Base-by-base conservation (phyloP, 2,888 invertebrate species). In the Dugesia japonica region DNA sequence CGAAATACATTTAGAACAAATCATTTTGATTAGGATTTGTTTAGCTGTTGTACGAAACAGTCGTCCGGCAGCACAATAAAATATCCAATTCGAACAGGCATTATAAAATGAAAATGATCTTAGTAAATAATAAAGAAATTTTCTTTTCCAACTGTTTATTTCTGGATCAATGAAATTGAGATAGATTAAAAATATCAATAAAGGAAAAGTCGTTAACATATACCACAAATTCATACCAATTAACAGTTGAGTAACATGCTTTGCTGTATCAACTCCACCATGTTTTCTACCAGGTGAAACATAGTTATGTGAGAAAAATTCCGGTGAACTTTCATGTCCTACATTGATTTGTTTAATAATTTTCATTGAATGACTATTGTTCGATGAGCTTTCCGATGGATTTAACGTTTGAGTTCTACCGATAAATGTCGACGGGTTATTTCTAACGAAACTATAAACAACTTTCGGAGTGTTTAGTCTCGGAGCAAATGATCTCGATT, bases 141-240 rank as follows among this genome's bases (percentile, higher is more conserved):
- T 77, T 26, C 77, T 73, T 28, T 56, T 23, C 28, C 28, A 28
- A 23, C 33, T 42, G 71, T 31, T 42, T 23, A 77, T 77, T 1
- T 77, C 23, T 28, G 78, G 33, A 56, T 78, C 28, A 31, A 76
- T 75, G 26, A 76, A 76, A 71, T 77, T 77, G 28, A 77, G 13
- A 23, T 78, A 27, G n/a, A 77, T 77, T 71, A 77, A 28, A 56
- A 78, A 77, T n/a, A 77, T 77, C 20, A 77, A 77, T 9, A 77
- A 33, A 1, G 77, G 77, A 27, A 78, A 77, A 0, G 77, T 77
- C 26, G 77, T 77, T n/a, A 77, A 20, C 71, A 77, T 26, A 31
- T 77, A 77, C 38, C 31, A 77, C 1, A 77, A 17, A 77, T 77
- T 77, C 31, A 77, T 42, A 0, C 42, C 33, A 23, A 77, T 77